A percentile compares a stretch with the other conserved stretches of the same genome.
Conservation (phyloP, 2,113 vertebrate genomes). For the Callithrix jacchus region DNA sequence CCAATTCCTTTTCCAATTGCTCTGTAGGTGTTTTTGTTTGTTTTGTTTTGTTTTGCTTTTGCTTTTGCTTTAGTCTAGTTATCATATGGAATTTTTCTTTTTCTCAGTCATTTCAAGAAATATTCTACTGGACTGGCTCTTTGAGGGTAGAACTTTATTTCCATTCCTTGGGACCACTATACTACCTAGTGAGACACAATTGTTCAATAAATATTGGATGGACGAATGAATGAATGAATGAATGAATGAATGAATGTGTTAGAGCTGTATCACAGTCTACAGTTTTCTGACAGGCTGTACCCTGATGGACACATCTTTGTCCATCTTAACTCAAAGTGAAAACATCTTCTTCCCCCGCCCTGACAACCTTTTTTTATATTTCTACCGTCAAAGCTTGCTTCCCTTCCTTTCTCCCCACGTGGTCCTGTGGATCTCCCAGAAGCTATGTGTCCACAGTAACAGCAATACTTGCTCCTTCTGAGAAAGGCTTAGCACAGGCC, state of each 20-base stretch:
- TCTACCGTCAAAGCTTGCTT: background rate
- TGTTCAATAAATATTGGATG: background rate
- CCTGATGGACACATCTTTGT: background rate
- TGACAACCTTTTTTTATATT: background rate
- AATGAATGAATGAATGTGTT: background rate
- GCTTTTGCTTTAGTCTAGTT: background rate
- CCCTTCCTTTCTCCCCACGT: fast-evolving
- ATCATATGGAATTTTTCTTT: background rate
- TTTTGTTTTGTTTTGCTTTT: too few species aligned
- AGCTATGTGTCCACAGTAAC: too few species aligned
- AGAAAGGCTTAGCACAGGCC: background rate
- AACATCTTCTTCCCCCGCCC: background rate
- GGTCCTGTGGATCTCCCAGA: background rate
- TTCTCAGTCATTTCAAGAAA: background rate
- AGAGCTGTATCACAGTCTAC: too few species aligned
- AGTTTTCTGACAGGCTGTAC: background rate
- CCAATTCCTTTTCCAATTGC: background rate
- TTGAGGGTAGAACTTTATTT: background rate
- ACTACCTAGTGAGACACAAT: background rate
- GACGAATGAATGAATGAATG: background rate
- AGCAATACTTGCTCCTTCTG: background rate
- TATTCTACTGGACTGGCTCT: background rate
- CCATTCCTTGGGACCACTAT: background rate
- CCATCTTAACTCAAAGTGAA: background rate
- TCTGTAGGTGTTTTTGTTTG: background rate